These are phyloP conservation scores for Centropristis striata DNA, from an alignment of 2,113 vertebrate genomes.

Conservation along the genomic window DNA sequence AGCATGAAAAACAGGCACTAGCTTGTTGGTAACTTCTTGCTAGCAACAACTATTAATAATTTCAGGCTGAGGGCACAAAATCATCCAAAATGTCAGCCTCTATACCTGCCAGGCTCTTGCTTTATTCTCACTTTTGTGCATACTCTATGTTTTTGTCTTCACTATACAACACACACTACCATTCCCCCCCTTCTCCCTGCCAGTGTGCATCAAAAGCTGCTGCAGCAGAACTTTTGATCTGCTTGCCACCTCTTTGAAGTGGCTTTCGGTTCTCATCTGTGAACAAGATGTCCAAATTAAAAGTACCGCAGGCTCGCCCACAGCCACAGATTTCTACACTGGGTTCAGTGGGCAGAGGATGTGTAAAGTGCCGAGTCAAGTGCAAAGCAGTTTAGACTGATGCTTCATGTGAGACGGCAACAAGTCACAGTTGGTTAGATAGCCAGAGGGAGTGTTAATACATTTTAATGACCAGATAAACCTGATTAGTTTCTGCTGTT, in stretches of 20 bases:
- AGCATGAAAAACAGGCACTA: not conserved
- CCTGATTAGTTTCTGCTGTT: not conserved
- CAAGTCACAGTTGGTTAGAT: not conserved
- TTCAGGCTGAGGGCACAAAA: not conserved
- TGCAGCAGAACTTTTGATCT: conserved; percentile 34
- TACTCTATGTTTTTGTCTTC: not conserved
- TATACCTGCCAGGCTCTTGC: not conserved
- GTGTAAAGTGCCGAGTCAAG: conserved; percentile 30
- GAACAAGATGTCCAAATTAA: conserved; percentile 67
- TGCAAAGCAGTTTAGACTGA: conserved; percentile 1
- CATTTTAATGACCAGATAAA: not conserved
- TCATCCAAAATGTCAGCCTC: not conserved
- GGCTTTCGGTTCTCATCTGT: conserved; percentile 57
- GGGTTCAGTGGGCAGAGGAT: conserved; percentile 25
- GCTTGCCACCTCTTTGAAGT: conserved; percentile 49
- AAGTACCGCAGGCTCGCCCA: conserved; percentile 52
- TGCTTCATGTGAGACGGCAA: not conserved
- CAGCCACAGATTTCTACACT: conserved; percentile 12
- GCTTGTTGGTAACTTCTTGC: not conserved
- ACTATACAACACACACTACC: not conserved
- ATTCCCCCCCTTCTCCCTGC: not conserved
- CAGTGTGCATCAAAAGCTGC: conserved; percentile 20
- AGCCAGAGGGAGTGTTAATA: not conserved
- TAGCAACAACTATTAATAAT: not conserved
- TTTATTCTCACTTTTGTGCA: not conserved